Evolutionary conservation across 2,113 vertebrate species (phyloP).

Genomic region (Pituophis catenifer): DNA sequence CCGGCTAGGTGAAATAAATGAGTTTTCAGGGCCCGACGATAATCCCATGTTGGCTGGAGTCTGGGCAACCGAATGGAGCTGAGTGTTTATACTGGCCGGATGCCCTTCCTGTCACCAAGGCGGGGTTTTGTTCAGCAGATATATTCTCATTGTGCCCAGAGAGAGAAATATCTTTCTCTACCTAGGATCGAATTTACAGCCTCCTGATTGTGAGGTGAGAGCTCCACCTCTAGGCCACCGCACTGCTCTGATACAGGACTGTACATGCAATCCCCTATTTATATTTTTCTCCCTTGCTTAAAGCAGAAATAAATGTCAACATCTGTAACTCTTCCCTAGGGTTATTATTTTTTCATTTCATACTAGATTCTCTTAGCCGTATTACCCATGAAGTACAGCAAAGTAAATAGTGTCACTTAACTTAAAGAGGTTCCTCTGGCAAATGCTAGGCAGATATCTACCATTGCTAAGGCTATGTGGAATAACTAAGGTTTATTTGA

Average conservation of each 20-base stretch:
- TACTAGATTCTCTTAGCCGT: conserved; percentile 4
- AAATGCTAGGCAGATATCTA: conserved; percentile 35
- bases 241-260: neutral
- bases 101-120: too few species aligned
- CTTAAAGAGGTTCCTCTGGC: conserved; percentile 47
- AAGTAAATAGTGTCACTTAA: conserved; percentile 32
- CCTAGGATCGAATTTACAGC: too few species aligned
- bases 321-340: accelerated
- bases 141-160: too few species aligned
- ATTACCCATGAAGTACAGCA: neutral
- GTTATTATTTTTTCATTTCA: conserved; percentile 14
- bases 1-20: too few species aligned
- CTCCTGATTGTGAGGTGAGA: too few species aligned
- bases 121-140: too few species aligned
- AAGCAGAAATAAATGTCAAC: neutral
- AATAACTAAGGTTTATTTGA: conserved; percentile 50
- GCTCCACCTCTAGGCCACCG: too few species aligned
- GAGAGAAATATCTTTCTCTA: too few species aligned
- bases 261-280: neutral
- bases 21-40: too few species aligned
- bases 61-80: too few species aligned
- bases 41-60: too few species aligned
- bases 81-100: too few species aligned
- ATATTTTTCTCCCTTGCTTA: neutral
- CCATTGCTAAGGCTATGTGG: conserved; percentile 35